Conservation (phyloP, 2,888 invertebrate species). For the Amaurobius ferox region DNA sequence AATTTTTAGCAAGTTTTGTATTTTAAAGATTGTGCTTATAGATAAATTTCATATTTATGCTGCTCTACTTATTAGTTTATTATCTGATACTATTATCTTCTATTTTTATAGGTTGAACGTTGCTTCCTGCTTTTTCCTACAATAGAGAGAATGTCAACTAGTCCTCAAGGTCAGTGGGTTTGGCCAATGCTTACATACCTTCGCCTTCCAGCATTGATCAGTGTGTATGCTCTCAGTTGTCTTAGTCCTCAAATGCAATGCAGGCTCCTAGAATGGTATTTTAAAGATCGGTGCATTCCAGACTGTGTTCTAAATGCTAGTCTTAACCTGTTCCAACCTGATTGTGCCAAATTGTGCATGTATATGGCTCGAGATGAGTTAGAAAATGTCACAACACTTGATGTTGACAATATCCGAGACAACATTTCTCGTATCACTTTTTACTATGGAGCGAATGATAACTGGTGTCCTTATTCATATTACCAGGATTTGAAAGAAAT, state of each 20-base stretch:
- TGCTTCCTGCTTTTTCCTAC: conserved; percentile 88
- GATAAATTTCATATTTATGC: too few species aligned
- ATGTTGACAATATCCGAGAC: conserved; percentile 81
- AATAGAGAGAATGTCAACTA: conserved; percentile 87
- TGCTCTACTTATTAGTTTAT: too few species aligned
- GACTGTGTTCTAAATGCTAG: conserved; percentile 76
- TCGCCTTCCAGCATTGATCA: conserved; percentile 76
- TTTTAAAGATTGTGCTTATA: too few species aligned
- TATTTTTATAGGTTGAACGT: conserved; percentile 62
- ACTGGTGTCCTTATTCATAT: conserved; percentile 88
- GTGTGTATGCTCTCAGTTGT: conserved; percentile 76
- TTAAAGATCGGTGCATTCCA: conserved; percentile 75
- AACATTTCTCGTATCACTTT: conserved; percentile 84
- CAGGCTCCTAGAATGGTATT: conserved; percentile 76
- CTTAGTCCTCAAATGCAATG: conserved; percentile 74
- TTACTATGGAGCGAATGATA: conserved; percentile 87
- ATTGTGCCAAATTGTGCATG: conserved; percentile 77
- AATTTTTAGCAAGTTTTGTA: too few species aligned
- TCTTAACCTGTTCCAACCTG: conserved; percentile 76
- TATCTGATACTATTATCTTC: too few species aligned
- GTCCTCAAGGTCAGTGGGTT: conserved; percentile 85
- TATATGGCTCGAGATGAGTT: conserved; percentile 88
- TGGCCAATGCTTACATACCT: conserved; percentile 81
- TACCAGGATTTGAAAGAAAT: conserved; percentile 82
- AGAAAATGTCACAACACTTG: conserved; percentile 83